These are phyloP conservation scores for Phocoena phocoena DNA, from an alignment of 2,113 vertebrate species.

Conservation along the genomic window DNA sequence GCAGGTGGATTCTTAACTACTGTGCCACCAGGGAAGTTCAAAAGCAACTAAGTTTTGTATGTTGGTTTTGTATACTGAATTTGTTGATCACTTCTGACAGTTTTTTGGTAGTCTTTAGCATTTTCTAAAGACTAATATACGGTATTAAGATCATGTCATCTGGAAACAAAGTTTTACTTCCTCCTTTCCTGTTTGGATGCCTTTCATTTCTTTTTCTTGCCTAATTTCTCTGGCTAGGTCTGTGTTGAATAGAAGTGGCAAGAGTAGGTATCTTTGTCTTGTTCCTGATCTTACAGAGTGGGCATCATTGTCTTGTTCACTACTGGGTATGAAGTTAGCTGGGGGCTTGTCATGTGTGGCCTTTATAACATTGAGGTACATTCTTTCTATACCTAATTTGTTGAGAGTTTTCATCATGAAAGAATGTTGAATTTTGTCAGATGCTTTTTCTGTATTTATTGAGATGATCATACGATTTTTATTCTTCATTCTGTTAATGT, in stretches of 20 bases:
- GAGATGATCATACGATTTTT: background rate
- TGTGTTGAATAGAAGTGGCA: background rate
- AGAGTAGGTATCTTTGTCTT: background rate
- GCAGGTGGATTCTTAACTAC: too few species aligned
- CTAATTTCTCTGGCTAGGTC: background rate
- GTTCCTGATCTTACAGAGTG: background rate
- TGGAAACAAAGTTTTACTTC: background rate
- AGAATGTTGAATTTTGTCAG: background rate
- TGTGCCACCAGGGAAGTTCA: background rate
- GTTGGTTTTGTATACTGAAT: background rate
- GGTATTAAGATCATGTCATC: background rate
- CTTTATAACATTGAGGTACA: background rate
- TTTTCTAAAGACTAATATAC: background rate
- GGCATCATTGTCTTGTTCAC: background rate
- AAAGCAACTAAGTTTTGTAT: background rate
- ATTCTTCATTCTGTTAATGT: background rate
- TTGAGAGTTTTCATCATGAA: background rate
- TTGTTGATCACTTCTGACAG: background rate
- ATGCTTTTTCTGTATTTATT: background rate
- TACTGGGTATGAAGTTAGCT: background rate
- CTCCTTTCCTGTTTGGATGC: background rate
- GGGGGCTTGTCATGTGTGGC: background rate
- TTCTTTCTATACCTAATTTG: background rate
- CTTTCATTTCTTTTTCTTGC: background rate
- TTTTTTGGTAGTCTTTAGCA: background rate